phyloP scores from a whole-genome alignment of 2,888 invertebrate genomes.

The Pollenia griseotomentosa region DNA sequence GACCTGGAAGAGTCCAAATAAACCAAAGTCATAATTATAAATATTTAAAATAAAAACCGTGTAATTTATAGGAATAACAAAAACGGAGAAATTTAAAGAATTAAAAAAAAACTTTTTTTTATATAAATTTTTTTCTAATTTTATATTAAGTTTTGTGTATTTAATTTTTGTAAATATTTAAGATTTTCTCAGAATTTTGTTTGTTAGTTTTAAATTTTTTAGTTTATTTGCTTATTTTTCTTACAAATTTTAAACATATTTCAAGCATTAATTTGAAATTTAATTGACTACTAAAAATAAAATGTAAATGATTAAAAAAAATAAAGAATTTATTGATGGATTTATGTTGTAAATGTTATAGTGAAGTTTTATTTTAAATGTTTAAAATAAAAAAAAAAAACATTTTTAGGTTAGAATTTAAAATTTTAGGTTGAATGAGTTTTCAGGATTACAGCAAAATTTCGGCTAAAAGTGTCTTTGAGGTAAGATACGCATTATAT shows the following conservation, averaged over 20 bases:
- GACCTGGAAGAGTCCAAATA: constrained; percentile 83
- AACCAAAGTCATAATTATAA: constrained; percentile 71
- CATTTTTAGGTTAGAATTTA: background rate
- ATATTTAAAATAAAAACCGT: constrained; percentile 1
- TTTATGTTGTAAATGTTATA: constrained; percentile 64
- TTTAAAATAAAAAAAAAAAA: background rate
- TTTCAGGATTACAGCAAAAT: background rate
- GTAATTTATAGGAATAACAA: constrained; percentile 21
- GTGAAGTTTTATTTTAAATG: constrained; percentile 43
- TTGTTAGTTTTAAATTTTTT: constrained; percentile 16
- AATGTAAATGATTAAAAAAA: constrained; percentile 52
- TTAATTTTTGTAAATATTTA: constrained; percentile 36
- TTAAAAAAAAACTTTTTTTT: constrained; percentile 19
- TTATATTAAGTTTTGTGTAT: constrained; percentile 4
- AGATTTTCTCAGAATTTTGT: constrained; percentile 45
- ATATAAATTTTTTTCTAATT: background rate
- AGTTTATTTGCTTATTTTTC: background rate
- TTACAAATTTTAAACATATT: background rate
- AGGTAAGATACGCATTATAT: background rate
- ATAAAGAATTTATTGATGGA: constrained; percentile 61
- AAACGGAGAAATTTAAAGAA: constrained; percentile 14
- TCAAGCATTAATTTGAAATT: constrained; percentile 40
- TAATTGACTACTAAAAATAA: constrained; percentile 22
- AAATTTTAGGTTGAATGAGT: background rate
- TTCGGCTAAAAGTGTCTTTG: too few species aligned